Evolutionary conservation across 2,113 vertebrate genomes (phyloP).

Genomic region (Tachuris rubrigastra): DNA sequence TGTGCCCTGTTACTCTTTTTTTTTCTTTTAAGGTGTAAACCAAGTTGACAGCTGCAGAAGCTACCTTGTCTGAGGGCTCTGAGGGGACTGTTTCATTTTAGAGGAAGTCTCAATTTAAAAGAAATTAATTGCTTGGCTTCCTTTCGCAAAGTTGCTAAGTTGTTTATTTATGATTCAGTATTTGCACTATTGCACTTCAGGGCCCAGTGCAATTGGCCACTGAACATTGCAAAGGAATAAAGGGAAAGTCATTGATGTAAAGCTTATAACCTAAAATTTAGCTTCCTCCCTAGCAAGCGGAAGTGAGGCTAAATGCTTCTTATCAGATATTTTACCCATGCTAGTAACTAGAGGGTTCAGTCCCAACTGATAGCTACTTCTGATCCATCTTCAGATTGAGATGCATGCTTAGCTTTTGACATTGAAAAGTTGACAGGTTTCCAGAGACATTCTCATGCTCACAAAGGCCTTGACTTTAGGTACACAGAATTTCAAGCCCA

Average conservation of each 20-base stretch:
- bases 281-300: neutral
- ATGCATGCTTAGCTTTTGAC: neutral
- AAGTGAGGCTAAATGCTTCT: neutral
- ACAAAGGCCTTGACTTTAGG: neutral
- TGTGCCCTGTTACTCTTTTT: neutral
- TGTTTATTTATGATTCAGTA: neutral
- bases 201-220: neutral
- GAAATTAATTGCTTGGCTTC: neutral
- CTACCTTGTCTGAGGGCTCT: neutral
- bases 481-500: neutral
- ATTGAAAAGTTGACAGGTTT: neutral
- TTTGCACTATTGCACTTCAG: neutral
- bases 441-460: neutral
- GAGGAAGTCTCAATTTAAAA: constrained; percentile 24
- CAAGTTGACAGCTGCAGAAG: neutral
- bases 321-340: neutral
- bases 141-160: neutral
- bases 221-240: neutral
- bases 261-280: neutral
- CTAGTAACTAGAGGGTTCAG: neutral
- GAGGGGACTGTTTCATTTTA: neutral
- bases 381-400: neutral
- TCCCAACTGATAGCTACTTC: neutral
- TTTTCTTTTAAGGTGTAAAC: constrained; percentile 22
- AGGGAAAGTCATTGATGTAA: neutral